Percentiles rank a stretch among this genome's conserved stretches.
These are phyloP conservation scores for Poecilia latipinna DNA, from an alignment of 2,113 vertebrate species.

Conservation along the genomic window DNA sequence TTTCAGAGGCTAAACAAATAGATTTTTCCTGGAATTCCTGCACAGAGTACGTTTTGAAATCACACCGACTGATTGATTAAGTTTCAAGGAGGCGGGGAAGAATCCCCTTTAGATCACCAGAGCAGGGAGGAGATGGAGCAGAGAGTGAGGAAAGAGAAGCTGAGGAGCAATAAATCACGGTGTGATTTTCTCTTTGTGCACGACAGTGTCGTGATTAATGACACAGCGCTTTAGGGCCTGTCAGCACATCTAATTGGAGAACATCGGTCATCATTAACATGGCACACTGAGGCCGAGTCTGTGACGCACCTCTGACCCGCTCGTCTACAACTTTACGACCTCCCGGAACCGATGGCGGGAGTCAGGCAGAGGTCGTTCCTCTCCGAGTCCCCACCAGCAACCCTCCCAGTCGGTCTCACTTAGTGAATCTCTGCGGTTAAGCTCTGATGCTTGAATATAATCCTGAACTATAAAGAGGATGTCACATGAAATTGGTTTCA, in stretches of 20 bases:
- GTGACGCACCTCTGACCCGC: conserved; percentile 65
- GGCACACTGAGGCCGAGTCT: conserved; percentile 60
- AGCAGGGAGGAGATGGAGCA: conserved; percentile 60
- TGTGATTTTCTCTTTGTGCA: conserved; percentile 76
- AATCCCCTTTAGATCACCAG: conserved; percentile 63
- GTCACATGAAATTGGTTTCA: conserved; percentile 35
- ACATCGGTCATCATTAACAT: conserved; percentile 84
- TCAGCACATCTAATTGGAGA: conserved; percentile 83
- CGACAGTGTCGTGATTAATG: conserved; percentile 80
- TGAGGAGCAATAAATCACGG: conserved; percentile 80
- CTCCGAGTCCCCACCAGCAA: conserved; percentile 18
- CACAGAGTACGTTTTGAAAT: conserved; percentile 31
- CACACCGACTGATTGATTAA: conserved; percentile 66
- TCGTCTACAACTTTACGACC: conserved; percentile 50
- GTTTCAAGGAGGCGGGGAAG: conserved; percentile 53
- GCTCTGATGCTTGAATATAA: conserved; percentile 14
- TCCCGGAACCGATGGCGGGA: conserved; percentile 53
- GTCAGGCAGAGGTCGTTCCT: conserved; percentile 57
- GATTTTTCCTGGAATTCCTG: conserved; percentile 16
- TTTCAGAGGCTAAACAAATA: not conserved
- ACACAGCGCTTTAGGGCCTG: conserved; percentile 77
- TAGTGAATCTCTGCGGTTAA: conserved; percentile 23
- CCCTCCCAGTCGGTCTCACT: conserved; percentile 13
- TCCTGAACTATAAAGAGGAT: conserved; percentile 16
- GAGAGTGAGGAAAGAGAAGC: conserved; percentile 54